Conservation (phyloP, 2,113 vertebrate species). For the Probosciger aterrimus region DNA sequence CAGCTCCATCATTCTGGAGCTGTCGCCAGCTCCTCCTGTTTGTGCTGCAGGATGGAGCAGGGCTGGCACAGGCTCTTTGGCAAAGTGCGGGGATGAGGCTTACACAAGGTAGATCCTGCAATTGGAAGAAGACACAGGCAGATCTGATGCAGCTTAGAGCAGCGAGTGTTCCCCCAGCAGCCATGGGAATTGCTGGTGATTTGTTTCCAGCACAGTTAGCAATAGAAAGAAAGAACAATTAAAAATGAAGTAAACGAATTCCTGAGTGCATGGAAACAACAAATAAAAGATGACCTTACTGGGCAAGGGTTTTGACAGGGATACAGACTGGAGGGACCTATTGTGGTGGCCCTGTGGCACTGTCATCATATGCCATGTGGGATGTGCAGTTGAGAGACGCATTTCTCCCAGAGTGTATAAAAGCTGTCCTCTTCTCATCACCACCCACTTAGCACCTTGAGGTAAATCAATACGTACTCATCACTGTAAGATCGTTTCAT, state of each 20-base stretch:
- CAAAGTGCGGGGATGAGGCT: neutral
- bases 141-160: neutral
- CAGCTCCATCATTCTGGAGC: neutral
- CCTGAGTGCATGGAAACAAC: neutral
- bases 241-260: neutral
- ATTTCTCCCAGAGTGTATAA: neutral
- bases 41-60: neutral
- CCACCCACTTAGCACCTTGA: neutral
- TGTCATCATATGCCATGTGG: rapidly evolving
- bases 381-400: neutral
- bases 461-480: neutral
- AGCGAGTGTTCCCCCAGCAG: neutral
- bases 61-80: neutral
- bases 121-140: neutral
- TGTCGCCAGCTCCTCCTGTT: too few species aligned
- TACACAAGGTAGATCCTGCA: neutral
- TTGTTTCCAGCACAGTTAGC: neutral
- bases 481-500: neutral
- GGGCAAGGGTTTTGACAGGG: neutral
- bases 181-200: rapidly evolving
- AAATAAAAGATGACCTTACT: neutral
- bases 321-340: neutral
- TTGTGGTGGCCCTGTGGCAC: neutral
- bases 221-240: neutral
- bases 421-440: neutral